These are phyloP conservation scores for Aurelia aurita DNA, from an alignment of 30 jellyfish, hydroid and myxozoan genomes.

Conservation along the genomic window DNA sequence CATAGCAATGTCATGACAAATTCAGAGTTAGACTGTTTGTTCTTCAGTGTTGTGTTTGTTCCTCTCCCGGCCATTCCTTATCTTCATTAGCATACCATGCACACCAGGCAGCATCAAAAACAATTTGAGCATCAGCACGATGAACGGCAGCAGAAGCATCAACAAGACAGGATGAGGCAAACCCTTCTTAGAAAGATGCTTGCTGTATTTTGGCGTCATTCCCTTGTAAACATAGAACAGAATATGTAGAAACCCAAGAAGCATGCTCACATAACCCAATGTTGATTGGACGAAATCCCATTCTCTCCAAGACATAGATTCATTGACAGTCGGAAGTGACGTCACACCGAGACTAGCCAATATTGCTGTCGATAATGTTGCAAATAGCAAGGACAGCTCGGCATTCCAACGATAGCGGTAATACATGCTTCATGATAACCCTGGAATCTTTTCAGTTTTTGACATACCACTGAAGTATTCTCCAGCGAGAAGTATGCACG, in stretches of 20 bases:
- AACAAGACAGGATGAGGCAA: constrained; percentile 67
- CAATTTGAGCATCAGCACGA: constrained; percentile 58
- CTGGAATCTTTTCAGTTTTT: background rate
- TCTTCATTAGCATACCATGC: constrained; percentile 26
- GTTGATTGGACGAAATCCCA: constrained; percentile 83
- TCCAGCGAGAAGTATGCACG: constrained; percentile 61
- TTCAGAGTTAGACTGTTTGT: background rate
- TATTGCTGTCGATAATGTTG: constrained; percentile 50
- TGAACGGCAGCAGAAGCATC: constrained; percentile 60
- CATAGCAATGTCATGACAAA: no score
- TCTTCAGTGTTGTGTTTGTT: no score
- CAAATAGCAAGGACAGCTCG: constrained; percentile 66
- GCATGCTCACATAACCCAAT: constrained; percentile 65
- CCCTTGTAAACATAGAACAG: constrained; percentile 48
- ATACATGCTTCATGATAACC: constrained; percentile 11
- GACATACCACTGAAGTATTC: constrained; percentile 54
- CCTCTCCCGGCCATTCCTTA: constrained; percentile 69
- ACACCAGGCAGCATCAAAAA: constrained; percentile 68
- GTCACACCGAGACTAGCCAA: constrained; percentile 69
- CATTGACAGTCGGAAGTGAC: constrained; percentile 79
- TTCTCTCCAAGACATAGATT: constrained; percentile 86
- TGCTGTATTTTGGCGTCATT: background rate
- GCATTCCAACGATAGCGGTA: constrained; percentile 62
- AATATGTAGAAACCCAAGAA: constrained; percentile 59
- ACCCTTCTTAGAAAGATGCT: constrained; percentile 16